Evolutionary conservation across 2,797 vertebrate species (phyloP), one percentile per base, ranked within the genome.

Genomic region (Bradypus variegatus): DNA sequence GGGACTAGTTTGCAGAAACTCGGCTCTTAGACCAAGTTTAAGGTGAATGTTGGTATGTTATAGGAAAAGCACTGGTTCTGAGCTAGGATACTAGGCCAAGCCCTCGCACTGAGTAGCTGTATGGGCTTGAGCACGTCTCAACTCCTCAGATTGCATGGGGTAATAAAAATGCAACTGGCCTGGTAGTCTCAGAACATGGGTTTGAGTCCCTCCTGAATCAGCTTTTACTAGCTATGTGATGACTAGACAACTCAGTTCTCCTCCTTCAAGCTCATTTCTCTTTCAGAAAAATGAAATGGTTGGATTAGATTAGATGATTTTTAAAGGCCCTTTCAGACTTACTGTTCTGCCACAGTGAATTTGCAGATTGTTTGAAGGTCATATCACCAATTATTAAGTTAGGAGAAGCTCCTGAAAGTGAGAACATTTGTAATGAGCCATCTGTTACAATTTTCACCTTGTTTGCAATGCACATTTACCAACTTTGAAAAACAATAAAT

Each of bases 11-110:
- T 62, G 41, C 48, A 95, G 78, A 93, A 94, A 89, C 48, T 70
- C 58, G 89, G 53, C 13, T 94, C 76, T 94, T 75, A 93, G 79
- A 86, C 70, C 38, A 79, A 84, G 65, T 83, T 91, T 79, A 91
- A 94, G 70, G 53, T 89, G 48, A 91, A 72, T 29, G 8, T 89
- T 88, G 67, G 60, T 69, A 50, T 88, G 72, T 79, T 90, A 41
- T 60, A 79, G 83, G 87, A 85, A 88, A 29, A 64, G 16, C 45
- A 50, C 45, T 75, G 55, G 33, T 58, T 84, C 8, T 86, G 50
- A 75, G 60, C 80, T 85, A 38, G 76, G 23, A 53, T 58, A 33
- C 45, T 76, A 70, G 45, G 45, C 62, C 3, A 41, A 91, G 29
- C 50, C 78, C 79, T 67, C 91, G 41, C 48, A 23, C 38, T 48